Conservation (phyloP, 2,888 invertebrate genomes). For the Notodonta dromedarius region DNA sequence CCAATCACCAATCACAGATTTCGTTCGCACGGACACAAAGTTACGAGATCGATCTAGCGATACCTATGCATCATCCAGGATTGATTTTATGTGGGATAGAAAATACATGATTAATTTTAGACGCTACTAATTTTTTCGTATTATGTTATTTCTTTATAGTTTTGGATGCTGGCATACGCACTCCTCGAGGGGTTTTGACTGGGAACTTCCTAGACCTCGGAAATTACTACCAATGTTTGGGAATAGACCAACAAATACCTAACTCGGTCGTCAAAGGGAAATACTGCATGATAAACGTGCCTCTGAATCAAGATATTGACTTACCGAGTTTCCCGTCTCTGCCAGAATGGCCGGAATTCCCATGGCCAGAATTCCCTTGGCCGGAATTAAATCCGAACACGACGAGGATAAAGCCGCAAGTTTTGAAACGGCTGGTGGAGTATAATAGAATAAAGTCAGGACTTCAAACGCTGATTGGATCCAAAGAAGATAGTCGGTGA, state of each 20-base stretch:
- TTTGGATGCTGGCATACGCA: slow-evolving; percentile 58
- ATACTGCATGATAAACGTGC: slow-evolving; percentile 60
- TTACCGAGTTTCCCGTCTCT: slow-evolving; percentile 33
- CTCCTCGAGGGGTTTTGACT: slow-evolving; percentile 56
- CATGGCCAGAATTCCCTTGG: slow-evolving; percentile 24
- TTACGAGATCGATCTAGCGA: too few species aligned
- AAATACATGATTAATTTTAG: too few species aligned
- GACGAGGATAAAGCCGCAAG: slow-evolving; percentile 17
- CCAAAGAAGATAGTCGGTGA: not conserved
- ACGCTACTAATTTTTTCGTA: too few species aligned
- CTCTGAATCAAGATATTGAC: slow-evolving; percentile 43
- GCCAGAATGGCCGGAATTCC: slow-evolving; percentile 32
- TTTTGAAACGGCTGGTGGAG: slow-evolving; percentile 12
- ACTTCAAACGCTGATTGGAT: slow-evolving; percentile 18
- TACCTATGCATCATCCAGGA: too few species aligned
- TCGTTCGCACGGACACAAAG: too few species aligned
- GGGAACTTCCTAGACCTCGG: slow-evolving; percentile 58
- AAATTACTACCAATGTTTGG: slow-evolving; percentile 61
- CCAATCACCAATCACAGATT: too few species aligned
- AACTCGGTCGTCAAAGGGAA: slow-evolving; percentile 57
- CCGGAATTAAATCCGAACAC: slow-evolving; percentile 24
- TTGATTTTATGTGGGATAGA: too few species aligned
- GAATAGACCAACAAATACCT: slow-evolving; percentile 43
- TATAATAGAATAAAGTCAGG: slow-evolving; percentile 16
- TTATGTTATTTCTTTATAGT: slow-evolving; percentile 39